Percentiles rank a stretch among this genome's conserved stretches.
Conservation (phyloP, 1,140 invertebrate species). For the Formica exsecta region DNA sequence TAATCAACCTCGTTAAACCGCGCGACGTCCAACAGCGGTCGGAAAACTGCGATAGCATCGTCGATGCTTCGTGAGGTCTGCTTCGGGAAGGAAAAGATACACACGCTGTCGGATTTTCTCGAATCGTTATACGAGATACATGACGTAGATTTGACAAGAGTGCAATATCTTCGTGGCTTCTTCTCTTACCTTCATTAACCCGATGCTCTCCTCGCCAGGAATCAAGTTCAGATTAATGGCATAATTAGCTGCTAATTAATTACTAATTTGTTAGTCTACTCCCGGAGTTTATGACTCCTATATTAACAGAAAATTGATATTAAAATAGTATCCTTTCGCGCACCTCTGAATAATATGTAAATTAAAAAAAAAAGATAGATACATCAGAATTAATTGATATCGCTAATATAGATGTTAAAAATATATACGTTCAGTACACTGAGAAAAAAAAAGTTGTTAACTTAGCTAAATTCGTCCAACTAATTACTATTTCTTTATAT, state of each 20-base stretch:
- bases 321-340: not conserved
- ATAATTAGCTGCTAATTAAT: conserved; percentile 5
- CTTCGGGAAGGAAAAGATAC: not conserved
- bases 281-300: not conserved
- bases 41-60: conserved; percentile 44
- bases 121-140: not conserved
- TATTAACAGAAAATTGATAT: not conserved
- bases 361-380: conserved; percentile 4
- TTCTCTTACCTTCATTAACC: not conserved
- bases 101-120: conserved; percentile 25
- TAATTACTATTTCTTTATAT: too few relatives aligned
- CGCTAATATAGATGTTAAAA: not conserved
- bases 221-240: not conserved
- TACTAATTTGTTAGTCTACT: not conserved
- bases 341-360: too few relatives aligned
- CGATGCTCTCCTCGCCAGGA: too few relatives aligned
- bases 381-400: not conserved
- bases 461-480: too few relatives aligned
- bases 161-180: not conserved
- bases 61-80: not conserved
- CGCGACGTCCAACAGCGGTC: conserved; percentile 31
- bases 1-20: conserved; percentile 44
- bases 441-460: too few relatives aligned
- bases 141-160: not conserved
- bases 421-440: too few relatives aligned